Percentiles rank a stretch among this genome's conserved stretches.
These are phyloP conservation scores for Noctua comes DNA, from an alignment of 2,888 invertebrate species.

Conservation along the genomic window DNA sequence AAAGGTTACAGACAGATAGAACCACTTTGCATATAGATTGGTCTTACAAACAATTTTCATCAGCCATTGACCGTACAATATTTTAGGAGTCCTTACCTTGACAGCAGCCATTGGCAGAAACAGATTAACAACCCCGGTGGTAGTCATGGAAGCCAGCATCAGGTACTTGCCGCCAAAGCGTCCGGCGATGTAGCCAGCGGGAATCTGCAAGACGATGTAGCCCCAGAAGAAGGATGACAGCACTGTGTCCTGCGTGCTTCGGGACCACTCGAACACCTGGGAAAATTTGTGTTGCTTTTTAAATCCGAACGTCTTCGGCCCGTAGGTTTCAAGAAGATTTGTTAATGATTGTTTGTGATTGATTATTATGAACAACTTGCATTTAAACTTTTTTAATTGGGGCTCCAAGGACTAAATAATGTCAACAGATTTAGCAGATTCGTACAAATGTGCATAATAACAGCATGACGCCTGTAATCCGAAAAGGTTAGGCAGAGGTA, in stretches of 20 bases:
- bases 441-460: neutral
- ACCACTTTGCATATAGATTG: neutral
- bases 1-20: neutral
- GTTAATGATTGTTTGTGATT: no score
- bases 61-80: neutral
- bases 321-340: neutral
- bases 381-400: neutral
- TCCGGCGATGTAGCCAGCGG: slow-evolving; percentile 93
- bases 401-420: neutral
- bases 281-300: neutral
- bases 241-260: slow-evolving; percentile 90
- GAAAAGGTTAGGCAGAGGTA: no score
- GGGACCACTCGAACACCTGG: slow-evolving; percentile 91
- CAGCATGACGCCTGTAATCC: neutral
- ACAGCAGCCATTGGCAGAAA: slow-evolving; percentile 81
- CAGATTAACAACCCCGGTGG: slow-evolving; percentile 81
- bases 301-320: neutral
- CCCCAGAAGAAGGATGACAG: slow-evolving; percentile 96
- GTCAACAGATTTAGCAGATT: neutral
- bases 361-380: neutral
- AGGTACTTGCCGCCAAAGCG: slow-evolving; percentile 94
- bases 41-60: neutral
- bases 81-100: slow-evolving; percentile 68
- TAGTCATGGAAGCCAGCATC: slow-evolving; percentile 84
- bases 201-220: slow-evolving; percentile 93